Conservation (phyloP, 2,113 vertebrate species). For the Perca fluviatilis region DNA sequence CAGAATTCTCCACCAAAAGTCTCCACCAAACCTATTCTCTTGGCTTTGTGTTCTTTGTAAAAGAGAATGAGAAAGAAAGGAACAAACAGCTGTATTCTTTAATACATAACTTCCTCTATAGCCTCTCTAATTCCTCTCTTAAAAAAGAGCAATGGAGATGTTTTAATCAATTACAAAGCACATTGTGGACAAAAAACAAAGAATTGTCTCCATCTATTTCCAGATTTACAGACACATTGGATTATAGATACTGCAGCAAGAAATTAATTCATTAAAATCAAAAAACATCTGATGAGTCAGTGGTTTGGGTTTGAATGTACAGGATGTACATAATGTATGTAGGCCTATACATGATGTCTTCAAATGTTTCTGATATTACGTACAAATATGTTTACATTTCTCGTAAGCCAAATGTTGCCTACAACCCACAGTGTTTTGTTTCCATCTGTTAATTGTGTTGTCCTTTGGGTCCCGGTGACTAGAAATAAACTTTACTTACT, state of each 20-base stretch:
- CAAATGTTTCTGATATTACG: background rate
- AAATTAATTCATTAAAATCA: background rate
- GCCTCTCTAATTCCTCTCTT: background rate
- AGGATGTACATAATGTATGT: background rate
- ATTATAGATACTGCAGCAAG: background rate
- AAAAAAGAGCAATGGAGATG: background rate
- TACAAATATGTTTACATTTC: background rate
- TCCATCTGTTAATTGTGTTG: constrained; percentile 7
- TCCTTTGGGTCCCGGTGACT: too few relatives aligned
- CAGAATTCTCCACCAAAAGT: background rate
- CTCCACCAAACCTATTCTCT: background rate
- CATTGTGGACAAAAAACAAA: background rate
- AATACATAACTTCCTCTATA: background rate
- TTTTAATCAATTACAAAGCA: background rate
- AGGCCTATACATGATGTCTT: background rate
- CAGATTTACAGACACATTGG: background rate
- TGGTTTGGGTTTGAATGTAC: background rate
- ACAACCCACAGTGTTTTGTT: background rate
- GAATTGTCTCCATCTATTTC: background rate
- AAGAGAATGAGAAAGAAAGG: background rate
- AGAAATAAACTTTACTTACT: too few relatives aligned
- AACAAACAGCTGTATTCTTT: background rate
- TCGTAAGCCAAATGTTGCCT: background rate
- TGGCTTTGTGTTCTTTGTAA: background rate
- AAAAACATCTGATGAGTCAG: background rate